phyloP scores from a whole-genome alignment of 2,888 invertebrate species.

The Loripinus fragilis region DNA sequence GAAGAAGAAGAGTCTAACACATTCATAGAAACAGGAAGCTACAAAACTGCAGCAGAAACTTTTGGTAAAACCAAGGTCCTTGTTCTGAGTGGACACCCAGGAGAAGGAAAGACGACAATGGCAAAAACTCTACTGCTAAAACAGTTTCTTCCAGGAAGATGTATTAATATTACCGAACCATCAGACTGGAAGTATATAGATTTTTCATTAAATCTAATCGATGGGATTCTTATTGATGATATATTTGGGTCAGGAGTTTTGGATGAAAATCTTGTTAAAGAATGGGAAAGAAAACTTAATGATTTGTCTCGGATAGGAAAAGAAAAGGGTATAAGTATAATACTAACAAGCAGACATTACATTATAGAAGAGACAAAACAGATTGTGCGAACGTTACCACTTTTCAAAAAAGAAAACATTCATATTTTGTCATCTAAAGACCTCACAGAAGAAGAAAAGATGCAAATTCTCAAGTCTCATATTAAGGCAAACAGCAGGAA shows the following conservation, averaged over 20 bases:
- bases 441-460: constrained; percentile 33
- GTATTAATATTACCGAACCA: constrained; percentile 34
- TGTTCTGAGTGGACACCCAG: constrained; percentile 45
- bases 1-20: constrained; percentile 19
- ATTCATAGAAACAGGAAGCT: constrained; percentile 28
- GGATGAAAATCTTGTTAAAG: constrained; percentile 31
- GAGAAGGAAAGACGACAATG: constrained; percentile 51
- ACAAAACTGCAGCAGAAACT: constrained; percentile 26
- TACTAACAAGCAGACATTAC: constrained; percentile 50
- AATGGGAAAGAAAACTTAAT: constrained; percentile 30
- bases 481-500: neutral
- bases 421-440: constrained; percentile 31
- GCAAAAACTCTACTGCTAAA: constrained; percentile 30
- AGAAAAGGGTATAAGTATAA: constrained; percentile 19
- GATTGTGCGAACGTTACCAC: neutral
- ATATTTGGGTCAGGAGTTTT: constrained; percentile 47
- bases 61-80: constrained; percentile 24
- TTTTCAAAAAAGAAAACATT: constrained; percentile 37
- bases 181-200: constrained; percentile 46
- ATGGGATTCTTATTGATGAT: constrained; percentile 42
- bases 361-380: constrained; percentile 37
- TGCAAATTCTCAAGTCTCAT: constrained; percentile 28
- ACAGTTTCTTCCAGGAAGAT: constrained; percentile 6
- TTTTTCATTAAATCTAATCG: constrained; percentile 18
- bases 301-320: constrained; percentile 29